Conservation (phyloP, 2,888 invertebrate species). For the Eucriotettix oculatus region DNA sequence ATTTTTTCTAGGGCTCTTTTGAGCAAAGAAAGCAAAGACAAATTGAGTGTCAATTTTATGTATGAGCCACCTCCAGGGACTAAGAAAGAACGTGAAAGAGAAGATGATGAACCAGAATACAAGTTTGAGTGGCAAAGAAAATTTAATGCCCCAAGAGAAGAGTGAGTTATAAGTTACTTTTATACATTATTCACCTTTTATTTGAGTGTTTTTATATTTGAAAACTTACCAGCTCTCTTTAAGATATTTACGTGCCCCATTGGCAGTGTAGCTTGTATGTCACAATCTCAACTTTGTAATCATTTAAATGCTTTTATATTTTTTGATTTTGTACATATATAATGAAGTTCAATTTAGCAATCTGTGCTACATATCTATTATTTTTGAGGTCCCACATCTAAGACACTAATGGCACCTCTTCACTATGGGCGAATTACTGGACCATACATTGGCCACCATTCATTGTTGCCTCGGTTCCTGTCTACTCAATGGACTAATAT, state of each 20-base stretch:
- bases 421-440: too few species aligned
- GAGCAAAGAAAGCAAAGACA: slow-evolving; percentile 97
- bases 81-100: slow-evolving; percentile 77
- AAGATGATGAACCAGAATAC: slow-evolving; percentile 88
- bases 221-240: not conserved
- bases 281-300: not conserved
- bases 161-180: slow-evolving; percentile 24
- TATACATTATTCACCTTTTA: too few species aligned
- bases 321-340: too few species aligned
- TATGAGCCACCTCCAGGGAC: slow-evolving; percentile 98
- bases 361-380: too few species aligned
- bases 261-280: not conserved
- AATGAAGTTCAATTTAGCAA: too few species aligned
- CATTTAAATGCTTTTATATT: too few species aligned
- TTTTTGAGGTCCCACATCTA: too few species aligned
- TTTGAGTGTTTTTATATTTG: too few species aligned
- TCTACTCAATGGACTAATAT: too few species aligned
- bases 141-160: slow-evolving; percentile 96
- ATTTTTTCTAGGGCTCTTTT: slow-evolving; percentile 60
- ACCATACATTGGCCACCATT: too few species aligned
- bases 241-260: not conserved
- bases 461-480: too few species aligned
- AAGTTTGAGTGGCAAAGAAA: slow-evolving; percentile 99
- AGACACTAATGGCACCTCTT: too few species aligned
- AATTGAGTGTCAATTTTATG: slow-evolving; percentile 95